Evolutionary conservation across 2,797 vertebrate genomes (phyloP).

Genomic region (Cephalopachus bancanus): DNA sequence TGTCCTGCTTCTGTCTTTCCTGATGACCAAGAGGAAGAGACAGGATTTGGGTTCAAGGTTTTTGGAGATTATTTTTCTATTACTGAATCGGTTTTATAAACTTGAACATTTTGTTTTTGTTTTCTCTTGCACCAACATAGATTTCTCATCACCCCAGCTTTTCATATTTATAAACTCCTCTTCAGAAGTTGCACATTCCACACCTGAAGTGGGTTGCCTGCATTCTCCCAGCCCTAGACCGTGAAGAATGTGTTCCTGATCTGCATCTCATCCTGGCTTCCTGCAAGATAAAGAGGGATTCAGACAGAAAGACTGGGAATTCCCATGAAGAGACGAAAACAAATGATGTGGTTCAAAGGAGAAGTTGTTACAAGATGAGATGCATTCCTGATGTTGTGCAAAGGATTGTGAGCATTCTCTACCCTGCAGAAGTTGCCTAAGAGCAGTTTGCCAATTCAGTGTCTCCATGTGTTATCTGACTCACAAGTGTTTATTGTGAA

Average conservation of each 20-base stretch:
- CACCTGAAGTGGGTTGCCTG: slow-evolving; percentile 50
- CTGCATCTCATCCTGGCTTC: slow-evolving; percentile 76
- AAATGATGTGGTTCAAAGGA: slow-evolving; percentile 84
- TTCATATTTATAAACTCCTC: background rate
- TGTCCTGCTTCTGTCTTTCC: background rate
- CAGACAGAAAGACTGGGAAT: slow-evolving; percentile 84
- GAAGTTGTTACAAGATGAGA: slow-evolving; percentile 85
- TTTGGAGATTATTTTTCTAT: background rate
- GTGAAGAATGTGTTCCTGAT: slow-evolving; percentile 72
- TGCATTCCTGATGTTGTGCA: slow-evolving; percentile 85
- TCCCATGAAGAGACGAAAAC: slow-evolving; percentile 85
- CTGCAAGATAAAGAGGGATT: slow-evolving; percentile 74
- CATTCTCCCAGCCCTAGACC: slow-evolving; percentile 73
- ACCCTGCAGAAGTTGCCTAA: slow-evolving; percentile 86
- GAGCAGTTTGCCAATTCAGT: slow-evolving; percentile 85
- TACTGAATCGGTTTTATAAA: slow-evolving; percentile 39
- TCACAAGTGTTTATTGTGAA: slow-evolving; percentile 87
- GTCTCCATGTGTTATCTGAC: slow-evolving; percentile 88
- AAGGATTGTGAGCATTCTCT: slow-evolving; percentile 81
- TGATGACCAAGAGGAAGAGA: rapidly evolving
- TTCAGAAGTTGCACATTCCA: slow-evolving; percentile 58
- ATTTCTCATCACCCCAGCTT: background rate
- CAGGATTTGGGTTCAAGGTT: slow-evolving; percentile 36
- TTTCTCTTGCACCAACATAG: background rate
- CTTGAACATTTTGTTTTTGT: background rate